phyloP scores from a whole-genome alignment of 2,797 vertebrate species.

The Crocidura indochinensis region DNA sequence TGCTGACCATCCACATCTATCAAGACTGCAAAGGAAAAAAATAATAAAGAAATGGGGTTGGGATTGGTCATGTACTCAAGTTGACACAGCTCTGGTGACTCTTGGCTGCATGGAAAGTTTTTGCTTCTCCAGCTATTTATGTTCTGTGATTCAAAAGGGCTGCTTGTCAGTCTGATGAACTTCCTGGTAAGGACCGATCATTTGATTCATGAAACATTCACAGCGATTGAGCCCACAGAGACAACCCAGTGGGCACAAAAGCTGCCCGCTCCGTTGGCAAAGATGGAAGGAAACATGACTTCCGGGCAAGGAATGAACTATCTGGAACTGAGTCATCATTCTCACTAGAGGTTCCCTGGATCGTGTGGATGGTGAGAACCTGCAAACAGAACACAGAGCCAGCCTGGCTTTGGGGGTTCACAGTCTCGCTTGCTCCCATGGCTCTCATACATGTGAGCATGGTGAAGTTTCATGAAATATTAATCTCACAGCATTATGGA shows the following conservation, averaged over 20 bases:
- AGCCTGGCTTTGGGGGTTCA: background rate
- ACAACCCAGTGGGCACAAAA: conserved; percentile 59
- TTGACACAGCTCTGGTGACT: background rate
- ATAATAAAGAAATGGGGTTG: background rate
- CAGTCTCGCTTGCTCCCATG: background rate
- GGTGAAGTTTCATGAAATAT: background rate
- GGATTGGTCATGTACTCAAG: background rate
- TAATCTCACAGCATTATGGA: background rate
- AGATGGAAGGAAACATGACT: conserved; percentile 61
- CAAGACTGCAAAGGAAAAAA: conserved; percentile 27
- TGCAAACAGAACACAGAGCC: background rate
- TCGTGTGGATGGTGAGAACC: background rate
- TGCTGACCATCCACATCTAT: background rate
- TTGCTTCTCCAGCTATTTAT: background rate
- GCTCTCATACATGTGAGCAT: no score
- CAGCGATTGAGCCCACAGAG: conserved; percentile 44
- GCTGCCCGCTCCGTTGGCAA: background rate
- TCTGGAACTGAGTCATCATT: conserved; percentile 61
- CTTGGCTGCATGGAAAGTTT: background rate
- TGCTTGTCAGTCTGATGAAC: background rate
- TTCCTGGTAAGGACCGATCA: background rate
- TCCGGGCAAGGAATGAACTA: conserved; percentile 36
- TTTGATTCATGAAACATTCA: background rate
- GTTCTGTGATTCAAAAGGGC: background rate
- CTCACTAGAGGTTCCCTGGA: background rate